A percentile compares a stretch with the other conserved stretches of the same genome.
phyloP scores from a whole-genome alignment of 2,113 vertebrate genomes.

The Anas platyrhynchos region DNA sequence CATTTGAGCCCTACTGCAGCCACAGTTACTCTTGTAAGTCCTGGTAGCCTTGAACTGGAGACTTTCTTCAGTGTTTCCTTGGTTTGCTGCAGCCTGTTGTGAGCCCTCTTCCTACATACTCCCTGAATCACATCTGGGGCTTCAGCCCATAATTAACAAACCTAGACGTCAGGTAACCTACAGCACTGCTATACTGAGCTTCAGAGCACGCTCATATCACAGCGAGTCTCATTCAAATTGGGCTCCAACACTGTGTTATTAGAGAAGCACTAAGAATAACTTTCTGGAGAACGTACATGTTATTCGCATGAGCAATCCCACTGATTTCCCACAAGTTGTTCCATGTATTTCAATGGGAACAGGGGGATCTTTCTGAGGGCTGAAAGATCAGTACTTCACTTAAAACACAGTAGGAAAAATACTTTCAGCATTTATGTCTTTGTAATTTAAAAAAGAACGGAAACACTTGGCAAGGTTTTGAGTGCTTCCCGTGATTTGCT shows the following conservation, averaged over 20 bases:
- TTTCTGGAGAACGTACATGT: not conserved
- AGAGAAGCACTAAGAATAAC: not conserved
- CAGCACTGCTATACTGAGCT: accelerated
- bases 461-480: constrained; percentile 19
- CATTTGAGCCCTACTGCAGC: accelerated
- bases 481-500: constrained; percentile 13
- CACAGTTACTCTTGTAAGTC: not conserved
- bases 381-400: not conserved
- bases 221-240: not conserved
- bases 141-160: not conserved
- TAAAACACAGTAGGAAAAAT: not conserved
- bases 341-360: not conserved
- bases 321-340: not conserved
- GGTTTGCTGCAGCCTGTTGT: not conserved
- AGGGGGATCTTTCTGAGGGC: not conserved
- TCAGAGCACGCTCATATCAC: not conserved
- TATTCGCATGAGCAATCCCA: not conserved
- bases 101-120: not conserved
- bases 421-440: not conserved
- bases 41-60: not conserved
- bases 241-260: not conserved
- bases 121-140: not conserved
- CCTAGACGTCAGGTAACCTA: not conserved
- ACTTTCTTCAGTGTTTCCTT: not conserved
- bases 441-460: constrained; percentile 37